These are phyloP conservation scores for Melanotaenia duboulayi DNA, from an alignment of 2,113 vertebrate species.

Conservation along the genomic window DNA sequence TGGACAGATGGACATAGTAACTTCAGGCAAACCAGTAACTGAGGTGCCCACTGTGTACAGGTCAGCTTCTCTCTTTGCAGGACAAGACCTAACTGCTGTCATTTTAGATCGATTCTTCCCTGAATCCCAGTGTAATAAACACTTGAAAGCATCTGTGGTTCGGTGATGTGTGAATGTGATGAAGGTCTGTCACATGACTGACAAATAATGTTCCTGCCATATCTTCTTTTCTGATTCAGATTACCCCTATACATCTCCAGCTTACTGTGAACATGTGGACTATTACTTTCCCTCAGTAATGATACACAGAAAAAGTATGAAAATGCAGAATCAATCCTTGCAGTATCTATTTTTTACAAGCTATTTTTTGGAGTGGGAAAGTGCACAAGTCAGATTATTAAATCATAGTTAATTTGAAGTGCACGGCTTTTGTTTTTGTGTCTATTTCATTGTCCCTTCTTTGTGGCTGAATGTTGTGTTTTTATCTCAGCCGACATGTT, in stretches of 20 bases:
- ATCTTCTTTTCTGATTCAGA: slow-evolving; percentile 52
- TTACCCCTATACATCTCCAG: slow-evolving; percentile 21
- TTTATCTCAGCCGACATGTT: slow-evolving; percentile 57
- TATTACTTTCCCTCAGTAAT: neutral
- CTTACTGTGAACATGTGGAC: slow-evolving; percentile 15
- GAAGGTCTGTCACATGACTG: slow-evolving; percentile 75
- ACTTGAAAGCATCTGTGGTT: slow-evolving; percentile 68
- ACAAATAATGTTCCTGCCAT: slow-evolving; percentile 58
- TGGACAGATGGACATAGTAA: slow-evolving; percentile 43
- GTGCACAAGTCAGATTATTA: slow-evolving; percentile 15
- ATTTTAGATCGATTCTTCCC: slow-evolving; percentile 76
- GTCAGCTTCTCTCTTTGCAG: slow-evolving; percentile 59
- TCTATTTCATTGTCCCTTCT: slow-evolving; percentile 44
- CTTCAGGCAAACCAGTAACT: slow-evolving; percentile 45
- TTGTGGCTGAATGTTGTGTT: slow-evolving; percentile 46
- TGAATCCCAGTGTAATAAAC: slow-evolving; percentile 75
- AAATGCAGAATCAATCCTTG: neutral
- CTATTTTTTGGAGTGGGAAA: neutral
- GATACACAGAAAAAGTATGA: slow-evolving; percentile 16
- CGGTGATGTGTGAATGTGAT: slow-evolving; percentile 71
- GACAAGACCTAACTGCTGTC: slow-evolving; percentile 73
- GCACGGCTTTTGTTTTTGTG: neutral
- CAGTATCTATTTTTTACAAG: neutral
- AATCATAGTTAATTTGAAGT: slow-evolving; percentile 17
- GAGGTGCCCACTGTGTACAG: slow-evolving; percentile 34